Percentiles rank a stretch among this genome's conserved stretches.
Evolutionary conservation across 2,888 invertebrate genomes (phyloP).

Genomic region (Xanthia togata): DNA sequence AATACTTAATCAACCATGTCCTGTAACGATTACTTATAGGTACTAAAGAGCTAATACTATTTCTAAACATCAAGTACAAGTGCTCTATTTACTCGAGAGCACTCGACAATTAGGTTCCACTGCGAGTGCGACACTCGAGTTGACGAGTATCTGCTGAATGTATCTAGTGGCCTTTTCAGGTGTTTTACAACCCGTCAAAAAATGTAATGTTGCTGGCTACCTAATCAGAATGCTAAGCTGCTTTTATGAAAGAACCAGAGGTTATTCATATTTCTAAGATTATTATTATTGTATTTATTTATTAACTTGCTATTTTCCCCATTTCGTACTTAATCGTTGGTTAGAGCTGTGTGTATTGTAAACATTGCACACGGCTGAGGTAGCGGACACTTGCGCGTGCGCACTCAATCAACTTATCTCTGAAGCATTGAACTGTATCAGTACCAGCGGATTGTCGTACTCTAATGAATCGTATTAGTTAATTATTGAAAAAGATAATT

Average conservation of each 20-base stretch:
- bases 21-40: neutral
- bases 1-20: neutral
- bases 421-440: constrained; percentile 49
- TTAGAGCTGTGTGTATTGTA: constrained; percentile 39
- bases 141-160: neutral
- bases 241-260: neutral
- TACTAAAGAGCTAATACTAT: neutral
- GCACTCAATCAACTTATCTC: constrained; percentile 49
- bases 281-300: too few species aligned
- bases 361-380: constrained; percentile 58
- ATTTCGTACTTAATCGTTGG: neutral
- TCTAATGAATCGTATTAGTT: constrained; percentile 13
- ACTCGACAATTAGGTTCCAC: constrained; percentile 14
- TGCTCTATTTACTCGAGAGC: constrained; percentile 1
- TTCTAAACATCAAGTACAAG: neutral
- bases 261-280: neutral
- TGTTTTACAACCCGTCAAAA: neutral
- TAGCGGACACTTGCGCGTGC: constrained; percentile 37
- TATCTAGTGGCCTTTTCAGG: neutral
- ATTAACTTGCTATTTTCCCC: neutral
- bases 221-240: too few species aligned
- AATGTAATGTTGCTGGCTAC: neutral
- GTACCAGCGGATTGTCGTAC: constrained; percentile 24
- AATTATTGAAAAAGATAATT: neutral
- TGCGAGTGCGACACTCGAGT: constrained; percentile 9